phyloP scores from a whole-genome alignment of 30 jellyfish, hydroid and myxozoan genomes.

The Euphysa ruthae region DNA sequence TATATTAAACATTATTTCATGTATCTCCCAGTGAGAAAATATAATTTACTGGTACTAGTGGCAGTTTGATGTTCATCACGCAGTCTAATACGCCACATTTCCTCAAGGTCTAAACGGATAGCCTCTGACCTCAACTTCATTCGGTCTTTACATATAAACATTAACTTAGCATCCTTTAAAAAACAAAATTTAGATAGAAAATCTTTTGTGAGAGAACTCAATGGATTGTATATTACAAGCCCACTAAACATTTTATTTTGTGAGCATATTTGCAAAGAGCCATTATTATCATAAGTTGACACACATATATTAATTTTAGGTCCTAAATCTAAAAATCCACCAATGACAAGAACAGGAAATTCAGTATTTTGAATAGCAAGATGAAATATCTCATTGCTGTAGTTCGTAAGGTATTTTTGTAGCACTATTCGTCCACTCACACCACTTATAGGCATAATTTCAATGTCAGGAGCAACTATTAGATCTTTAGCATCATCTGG shows the following conservation, averaged over 20 bases:
- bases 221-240: conserved; percentile 44
- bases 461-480: conserved; percentile 81
- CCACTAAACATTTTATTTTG: conserved; percentile 56
- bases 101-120: conserved; percentile 69
- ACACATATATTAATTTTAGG: conserved; percentile 47
- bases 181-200: conserved; percentile 46
- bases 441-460: conserved; percentile 19
- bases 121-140: conserved; percentile 64
- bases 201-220: conserved; percentile 50
- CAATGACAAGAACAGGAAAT: conserved; percentile 64
- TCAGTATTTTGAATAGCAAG: conserved; percentile 60
- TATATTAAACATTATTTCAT: no score
- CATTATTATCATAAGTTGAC: conserved; percentile 18
- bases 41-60: conserved; percentile 50
- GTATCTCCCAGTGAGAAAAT: conserved; percentile 39
- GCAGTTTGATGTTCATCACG: conserved; percentile 93
- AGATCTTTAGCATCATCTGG: conserved; percentile 21
- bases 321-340: conserved; percentile 75
- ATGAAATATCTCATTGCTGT: conserved; percentile 49
- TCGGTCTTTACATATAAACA: conserved; percentile 73
- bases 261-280: conserved; percentile 5
- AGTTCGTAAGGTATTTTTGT: conserved; percentile 46
- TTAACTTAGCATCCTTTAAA: conserved; percentile 49
- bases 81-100: conserved; percentile 70
- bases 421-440: conserved; percentile 72